phyloP scores from a whole-genome alignment of 2,888 invertebrate genomes.

The Drosophila quinaria region DNA sequence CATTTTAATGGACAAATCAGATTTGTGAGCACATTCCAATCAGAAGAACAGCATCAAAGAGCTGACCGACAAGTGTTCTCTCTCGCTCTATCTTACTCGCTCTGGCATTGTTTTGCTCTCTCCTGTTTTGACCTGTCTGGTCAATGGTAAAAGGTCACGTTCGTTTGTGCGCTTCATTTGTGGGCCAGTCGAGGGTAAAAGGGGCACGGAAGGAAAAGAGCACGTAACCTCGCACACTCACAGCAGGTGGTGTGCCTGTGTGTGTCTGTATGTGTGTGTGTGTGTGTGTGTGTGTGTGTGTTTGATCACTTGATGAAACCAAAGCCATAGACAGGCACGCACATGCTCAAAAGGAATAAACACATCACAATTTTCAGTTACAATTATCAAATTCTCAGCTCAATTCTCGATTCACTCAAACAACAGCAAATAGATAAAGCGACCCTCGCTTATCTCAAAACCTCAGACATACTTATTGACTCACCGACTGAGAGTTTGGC shows the following conservation, averaged over 20 bases:
- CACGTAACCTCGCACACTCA: conserved; percentile 38
- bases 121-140: conserved; percentile 16
- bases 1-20: conserved; percentile 8
- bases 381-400: neutral
- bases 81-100: neutral
- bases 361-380: conserved; percentile 1
- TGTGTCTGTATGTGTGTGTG: neutral
- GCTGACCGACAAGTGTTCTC: conserved; percentile 1
- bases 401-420: neutral
- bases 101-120: neutral
- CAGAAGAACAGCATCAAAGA: conserved; percentile 29
- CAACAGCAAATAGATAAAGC: neutral
- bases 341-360: conserved; percentile 2
- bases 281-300: conserved; percentile 4
- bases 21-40: conserved; percentile 22
- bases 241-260: conserved; percentile 37
- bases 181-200: conserved; percentile 6
- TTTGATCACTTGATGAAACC: conserved; percentile 24
- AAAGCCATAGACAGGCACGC: conserved; percentile 23
- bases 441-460: neutral
- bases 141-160: conserved; percentile 41
- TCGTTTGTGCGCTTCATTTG: conserved; percentile 14
- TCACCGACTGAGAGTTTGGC: neutral
- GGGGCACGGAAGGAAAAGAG: conserved; percentile 21
- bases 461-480: neutral